Evolutionary conservation across 2,113 vertebrate species (phyloP).

Genomic region (Caranx ignobilis): DNA sequence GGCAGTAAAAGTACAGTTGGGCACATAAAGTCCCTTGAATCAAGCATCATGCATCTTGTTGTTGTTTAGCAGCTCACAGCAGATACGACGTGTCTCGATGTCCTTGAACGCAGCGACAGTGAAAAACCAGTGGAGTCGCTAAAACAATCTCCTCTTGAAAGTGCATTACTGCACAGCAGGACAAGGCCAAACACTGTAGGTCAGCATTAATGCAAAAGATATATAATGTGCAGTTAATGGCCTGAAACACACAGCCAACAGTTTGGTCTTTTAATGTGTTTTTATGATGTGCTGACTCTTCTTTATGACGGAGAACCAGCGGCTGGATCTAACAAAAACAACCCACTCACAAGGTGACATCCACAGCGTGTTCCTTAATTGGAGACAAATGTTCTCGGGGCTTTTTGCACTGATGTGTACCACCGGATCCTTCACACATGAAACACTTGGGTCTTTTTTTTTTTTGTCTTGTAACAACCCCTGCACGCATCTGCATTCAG

Average conservation of each 20-base stretch:
- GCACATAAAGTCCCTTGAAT: slow-evolving; percentile 12
- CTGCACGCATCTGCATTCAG: slow-evolving; percentile 61
- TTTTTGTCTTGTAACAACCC: slow-evolving; percentile 27
- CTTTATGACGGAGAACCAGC: background rate
- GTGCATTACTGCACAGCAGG: background rate
- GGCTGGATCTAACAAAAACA: slow-evolving; percentile 8
- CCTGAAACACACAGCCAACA: background rate
- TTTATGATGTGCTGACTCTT: background rate
- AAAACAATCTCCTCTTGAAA: slow-evolving; percentile 1
- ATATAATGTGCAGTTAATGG: slow-evolving; percentile 8
- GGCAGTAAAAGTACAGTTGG: slow-evolving; percentile 24
- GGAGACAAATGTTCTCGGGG: slow-evolving; percentile 32
- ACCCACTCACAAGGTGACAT: slow-evolving; percentile 9
- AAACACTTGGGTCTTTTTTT: slow-evolving; percentile 1
- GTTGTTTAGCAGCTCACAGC: background rate
- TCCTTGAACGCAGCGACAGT: background rate
- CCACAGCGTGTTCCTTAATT: slow-evolving; percentile 29
- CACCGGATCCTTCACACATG: slow-evolving; percentile 8
- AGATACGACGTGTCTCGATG: background rate
- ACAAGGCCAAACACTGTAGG: background rate
- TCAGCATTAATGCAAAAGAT: slow-evolving; percentile 19
- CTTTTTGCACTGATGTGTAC: background rate
- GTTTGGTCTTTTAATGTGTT: slow-evolving; percentile 1
- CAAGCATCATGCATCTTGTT: background rate
- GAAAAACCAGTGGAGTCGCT: background rate